Percentiles rank a stretch among this genome's conserved stretches.
phyloP scores from a whole-genome alignment of 2,888 invertebrate genomes.

The Dasypolia templi region DNA sequence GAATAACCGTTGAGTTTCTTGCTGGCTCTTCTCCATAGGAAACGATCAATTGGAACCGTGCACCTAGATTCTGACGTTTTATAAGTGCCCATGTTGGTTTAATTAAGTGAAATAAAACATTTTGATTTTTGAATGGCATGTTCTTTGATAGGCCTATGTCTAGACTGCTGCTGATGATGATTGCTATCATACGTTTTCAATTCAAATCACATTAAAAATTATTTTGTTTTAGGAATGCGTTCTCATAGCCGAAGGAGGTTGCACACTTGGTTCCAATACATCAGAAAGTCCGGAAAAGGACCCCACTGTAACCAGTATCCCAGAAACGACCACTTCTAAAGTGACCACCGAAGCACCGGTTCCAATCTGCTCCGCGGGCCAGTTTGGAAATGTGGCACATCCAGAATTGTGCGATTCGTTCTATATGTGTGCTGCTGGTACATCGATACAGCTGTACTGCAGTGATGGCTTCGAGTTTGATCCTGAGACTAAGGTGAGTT shows the following conservation, averaged over 20 bases:
- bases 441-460: constrained; percentile 64
- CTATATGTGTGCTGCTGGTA: constrained; percentile 68
- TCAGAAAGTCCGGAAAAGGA: not conserved
- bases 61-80: too few relatives aligned
- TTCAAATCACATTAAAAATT: too few relatives aligned
- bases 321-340: constrained; percentile 19
- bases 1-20: too few relatives aligned
- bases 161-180: not conserved
- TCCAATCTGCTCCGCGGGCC: constrained; percentile 15
- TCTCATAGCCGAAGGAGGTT: constrained; percentile 42
- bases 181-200: not conserved
- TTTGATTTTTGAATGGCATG: too few relatives aligned
- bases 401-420: constrained; percentile 44
- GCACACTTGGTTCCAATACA: constrained; percentile 29
- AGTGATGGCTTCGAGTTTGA: constrained; percentile 71
- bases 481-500: constrained; percentile 59
- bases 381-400: constrained; percentile 42
- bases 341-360: not conserved
- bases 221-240: constrained; percentile 36
- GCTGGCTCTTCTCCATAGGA: too few relatives aligned
- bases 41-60: too few relatives aligned
- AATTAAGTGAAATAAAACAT: too few relatives aligned
- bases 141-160: not conserved
- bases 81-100: too few relatives aligned
- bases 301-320: accelerated